Conservation (phyloP, 2,113 vertebrate species). For the Malurus cyaneus region DNA sequence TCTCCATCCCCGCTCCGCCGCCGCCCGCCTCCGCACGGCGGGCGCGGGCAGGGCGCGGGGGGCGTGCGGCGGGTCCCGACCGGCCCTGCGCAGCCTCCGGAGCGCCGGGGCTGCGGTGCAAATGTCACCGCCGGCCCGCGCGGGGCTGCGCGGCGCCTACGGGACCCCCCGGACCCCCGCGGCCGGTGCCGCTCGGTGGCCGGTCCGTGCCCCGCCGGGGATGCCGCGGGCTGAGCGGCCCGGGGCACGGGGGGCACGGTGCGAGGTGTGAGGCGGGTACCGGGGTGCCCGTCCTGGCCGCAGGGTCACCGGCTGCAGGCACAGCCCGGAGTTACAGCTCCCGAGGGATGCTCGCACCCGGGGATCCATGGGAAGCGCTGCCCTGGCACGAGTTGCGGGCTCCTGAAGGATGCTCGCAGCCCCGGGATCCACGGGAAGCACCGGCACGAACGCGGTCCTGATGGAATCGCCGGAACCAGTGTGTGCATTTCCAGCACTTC, state of each 20-base stretch:
- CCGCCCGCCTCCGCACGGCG: too few relatives aligned
- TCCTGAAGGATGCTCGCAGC: accelerated
- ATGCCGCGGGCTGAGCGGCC: neutral
- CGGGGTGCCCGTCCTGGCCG: neutral
- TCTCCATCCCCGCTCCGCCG: too few relatives aligned
- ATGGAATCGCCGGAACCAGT: accelerated
- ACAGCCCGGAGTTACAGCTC: neutral
- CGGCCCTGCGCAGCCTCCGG: neutral
- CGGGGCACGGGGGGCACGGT: neutral
- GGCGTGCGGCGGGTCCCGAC: neutral
- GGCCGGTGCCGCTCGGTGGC: neutral
- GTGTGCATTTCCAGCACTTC: neutral
- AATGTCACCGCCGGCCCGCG: neutral
- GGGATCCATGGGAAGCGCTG: accelerated
- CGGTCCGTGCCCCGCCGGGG: neutral
- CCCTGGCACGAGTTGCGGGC: neutral
- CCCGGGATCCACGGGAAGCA: accelerated
- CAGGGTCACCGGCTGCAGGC: neutral
- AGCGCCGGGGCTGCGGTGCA: neutral
- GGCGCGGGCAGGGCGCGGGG: too few relatives aligned
- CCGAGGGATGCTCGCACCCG: neutral
- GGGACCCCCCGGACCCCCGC: neutral
- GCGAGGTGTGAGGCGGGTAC: neutral
- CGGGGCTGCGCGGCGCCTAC: neutral
- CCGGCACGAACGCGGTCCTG: accelerated